These are phyloP conservation scores for Panurus biarmicus DNA, from an alignment of 2,113 vertebrate species.

Conservation along the genomic window DNA sequence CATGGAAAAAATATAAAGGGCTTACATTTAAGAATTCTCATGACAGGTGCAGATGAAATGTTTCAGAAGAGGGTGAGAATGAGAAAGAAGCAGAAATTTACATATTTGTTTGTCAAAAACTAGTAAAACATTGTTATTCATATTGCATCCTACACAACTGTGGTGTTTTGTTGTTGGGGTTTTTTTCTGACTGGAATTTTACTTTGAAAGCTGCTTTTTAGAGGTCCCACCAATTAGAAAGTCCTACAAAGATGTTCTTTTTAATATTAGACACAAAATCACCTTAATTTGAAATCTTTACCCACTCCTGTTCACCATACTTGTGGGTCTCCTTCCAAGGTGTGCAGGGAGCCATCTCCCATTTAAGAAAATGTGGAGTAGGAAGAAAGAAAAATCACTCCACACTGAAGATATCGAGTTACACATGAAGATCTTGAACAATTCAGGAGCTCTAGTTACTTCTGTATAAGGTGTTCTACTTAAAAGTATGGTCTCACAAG, in stretches of 20 bases:
- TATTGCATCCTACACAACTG: neutral
- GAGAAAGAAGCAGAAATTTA: neutral
- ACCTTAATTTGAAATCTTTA: neutral
- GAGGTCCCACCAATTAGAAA: neutral
- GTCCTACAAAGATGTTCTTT: neutral
- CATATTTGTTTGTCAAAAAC: neutral
- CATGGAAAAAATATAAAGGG: neutral
- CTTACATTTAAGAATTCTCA: neutral
- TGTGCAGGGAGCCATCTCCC: neutral
- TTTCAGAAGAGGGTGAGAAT: neutral
- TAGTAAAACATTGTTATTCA: neutral
- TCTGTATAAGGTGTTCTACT: neutral
- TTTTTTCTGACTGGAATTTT: neutral
- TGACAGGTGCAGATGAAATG: neutral
- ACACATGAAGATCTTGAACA: neutral
- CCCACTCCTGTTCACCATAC: neutral
- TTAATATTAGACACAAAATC: neutral
- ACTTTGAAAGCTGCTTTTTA: neutral
- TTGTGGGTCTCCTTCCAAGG: neutral
- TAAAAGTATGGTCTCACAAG: neutral
- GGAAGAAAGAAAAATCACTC: neutral
- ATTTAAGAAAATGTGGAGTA: neutral
- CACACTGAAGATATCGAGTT: neutral
- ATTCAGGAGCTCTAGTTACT: neutral
- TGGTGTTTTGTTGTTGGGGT: rapidly evolving